phyloP scores from a whole-genome alignment of 2,797 vertebrate genomes.

The Tenualosa ilisha region DNA sequence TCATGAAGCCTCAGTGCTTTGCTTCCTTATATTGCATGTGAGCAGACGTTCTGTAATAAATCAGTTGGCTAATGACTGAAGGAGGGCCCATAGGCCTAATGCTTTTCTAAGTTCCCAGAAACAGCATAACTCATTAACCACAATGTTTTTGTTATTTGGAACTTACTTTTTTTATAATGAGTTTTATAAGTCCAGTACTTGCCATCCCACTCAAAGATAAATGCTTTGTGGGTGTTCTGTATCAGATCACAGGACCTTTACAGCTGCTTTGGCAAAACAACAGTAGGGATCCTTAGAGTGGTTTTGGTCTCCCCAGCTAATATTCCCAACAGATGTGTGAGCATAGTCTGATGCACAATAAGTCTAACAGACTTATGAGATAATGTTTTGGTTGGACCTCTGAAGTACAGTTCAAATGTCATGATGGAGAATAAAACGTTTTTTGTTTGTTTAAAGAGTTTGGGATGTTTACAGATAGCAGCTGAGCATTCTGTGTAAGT shows the following conservation, averaged over 20 bases:
- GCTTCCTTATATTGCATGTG: background rate
- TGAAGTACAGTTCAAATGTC: conserved; percentile 9
- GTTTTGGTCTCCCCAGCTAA: background rate
- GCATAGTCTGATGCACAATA: background rate
- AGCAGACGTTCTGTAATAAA: background rate
- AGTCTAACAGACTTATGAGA: background rate
- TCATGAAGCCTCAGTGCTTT: too few relatives aligned
- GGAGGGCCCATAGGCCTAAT: background rate
- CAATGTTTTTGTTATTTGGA: background rate
- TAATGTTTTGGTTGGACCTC: background rate
- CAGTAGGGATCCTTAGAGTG: background rate
- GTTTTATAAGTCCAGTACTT: background rate
- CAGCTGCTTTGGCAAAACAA: background rate
- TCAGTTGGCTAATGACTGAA: background rate
- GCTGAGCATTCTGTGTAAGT: background rate
- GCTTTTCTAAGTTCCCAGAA: background rate
- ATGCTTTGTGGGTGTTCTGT: background rate
- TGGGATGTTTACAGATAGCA: background rate
- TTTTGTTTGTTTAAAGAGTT: background rate
- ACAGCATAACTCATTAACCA: background rate
- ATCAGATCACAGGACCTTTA: background rate
- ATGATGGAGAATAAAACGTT: background rate
- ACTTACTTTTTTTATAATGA: background rate
- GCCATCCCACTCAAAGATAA: background rate
- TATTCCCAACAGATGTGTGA: conserved; percentile 1